Base-by-base conservation (phyloP, 2,797 vertebrate genomes). In the Myiotriccus ornatus region DNA sequence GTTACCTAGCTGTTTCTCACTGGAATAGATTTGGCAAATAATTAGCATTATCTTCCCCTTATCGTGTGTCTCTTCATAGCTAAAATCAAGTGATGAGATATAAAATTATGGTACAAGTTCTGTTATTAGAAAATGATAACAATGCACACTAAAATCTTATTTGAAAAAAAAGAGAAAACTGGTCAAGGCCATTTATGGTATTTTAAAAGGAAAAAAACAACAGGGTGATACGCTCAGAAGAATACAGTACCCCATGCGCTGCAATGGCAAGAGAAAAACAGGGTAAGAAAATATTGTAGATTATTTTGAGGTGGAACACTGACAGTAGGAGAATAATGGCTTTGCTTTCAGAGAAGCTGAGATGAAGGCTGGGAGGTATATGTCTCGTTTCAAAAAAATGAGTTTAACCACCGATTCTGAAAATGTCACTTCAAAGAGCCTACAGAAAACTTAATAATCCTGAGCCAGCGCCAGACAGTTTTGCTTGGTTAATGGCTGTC, bases 401-500 rank as follows among this genome's bases (percentile, higher is more conserved):
- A 91, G 83, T 87, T 94, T 78, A 96, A 90, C 57, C 46, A 59
- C 62, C 27, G 9, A 85, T 90, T 95, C 75, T 89, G 90, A 88
- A 96, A 92, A 88, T 65, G 71, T 89, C 69, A n/a, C 79, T 96
- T 96, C 76, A 92, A 94, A 92, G 49, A 89, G 41, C 41, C 95
- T 84, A 30, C 44, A 80, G 46, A 76, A 87, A 94, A 90, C 62
- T 53, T 91, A 95, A 95, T 97, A 82, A 96, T 96, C 89, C 64
- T 93, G 71, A 89, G 69, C 68, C 69, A 62, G 15, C 86, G 39
- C 59, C 37, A 78, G 84, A 78, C 75, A 90, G 82, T 94, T 92
- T 73, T 93, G 81, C 74, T 62, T 43, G 46, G 53, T 93, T 88
- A 78, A 89, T 91, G 57, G 84, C 28, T 74, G 35, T 44, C 82